Conservation (phyloP, 1,140 invertebrate species). For the Hycleus phaleratus region DNA sequence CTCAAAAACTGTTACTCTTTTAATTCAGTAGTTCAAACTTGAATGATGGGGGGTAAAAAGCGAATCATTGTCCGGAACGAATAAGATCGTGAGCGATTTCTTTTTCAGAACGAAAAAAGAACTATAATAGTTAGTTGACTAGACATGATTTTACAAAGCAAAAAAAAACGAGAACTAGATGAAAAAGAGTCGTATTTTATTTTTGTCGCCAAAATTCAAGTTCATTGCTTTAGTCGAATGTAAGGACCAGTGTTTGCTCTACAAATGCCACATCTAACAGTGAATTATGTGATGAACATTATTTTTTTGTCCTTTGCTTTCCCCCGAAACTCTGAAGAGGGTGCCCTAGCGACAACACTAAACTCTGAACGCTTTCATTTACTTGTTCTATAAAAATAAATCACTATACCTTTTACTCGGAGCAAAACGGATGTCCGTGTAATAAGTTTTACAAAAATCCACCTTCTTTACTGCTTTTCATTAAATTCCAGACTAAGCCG, state of each 20-base stretch:
- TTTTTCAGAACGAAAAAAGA: too few relatives aligned
- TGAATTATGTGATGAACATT: conserved; percentile 20
- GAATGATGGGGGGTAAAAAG: too few relatives aligned
- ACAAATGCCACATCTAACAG: conserved; percentile 19
- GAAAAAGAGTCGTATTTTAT: conserved; percentile 10
- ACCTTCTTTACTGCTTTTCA: conserved; percentile 11
- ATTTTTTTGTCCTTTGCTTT: conserved; percentile 18
- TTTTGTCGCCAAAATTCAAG: conserved; percentile 15
- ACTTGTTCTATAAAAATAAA: conserved; percentile 19
- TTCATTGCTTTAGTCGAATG: conserved; percentile 13
- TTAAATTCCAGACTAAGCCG: conserved; percentile 10
- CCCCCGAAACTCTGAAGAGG: conserved; percentile 14
- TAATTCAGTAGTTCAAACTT: too few relatives aligned
- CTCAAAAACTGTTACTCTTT: too few relatives aligned
- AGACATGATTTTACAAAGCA: not conserved
- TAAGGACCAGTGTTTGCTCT: conserved; percentile 9
- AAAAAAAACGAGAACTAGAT: not conserved
- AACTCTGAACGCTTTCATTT: conserved; percentile 18
- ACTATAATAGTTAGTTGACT: conserved; percentile 1
- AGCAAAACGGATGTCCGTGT: conserved; percentile 13
- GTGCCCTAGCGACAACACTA: conserved; percentile 13
- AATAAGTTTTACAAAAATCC: conserved; percentile 17
- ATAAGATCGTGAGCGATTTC: too few relatives aligned
- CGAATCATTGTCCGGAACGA: too few relatives aligned
- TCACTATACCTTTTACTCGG: conserved; percentile 16